Percentiles rank a stretch among this genome's conserved stretches.
Evolutionary conservation across 2,888 invertebrate genomes (phyloP).

Genomic region (Rhingia rostrata): DNA sequence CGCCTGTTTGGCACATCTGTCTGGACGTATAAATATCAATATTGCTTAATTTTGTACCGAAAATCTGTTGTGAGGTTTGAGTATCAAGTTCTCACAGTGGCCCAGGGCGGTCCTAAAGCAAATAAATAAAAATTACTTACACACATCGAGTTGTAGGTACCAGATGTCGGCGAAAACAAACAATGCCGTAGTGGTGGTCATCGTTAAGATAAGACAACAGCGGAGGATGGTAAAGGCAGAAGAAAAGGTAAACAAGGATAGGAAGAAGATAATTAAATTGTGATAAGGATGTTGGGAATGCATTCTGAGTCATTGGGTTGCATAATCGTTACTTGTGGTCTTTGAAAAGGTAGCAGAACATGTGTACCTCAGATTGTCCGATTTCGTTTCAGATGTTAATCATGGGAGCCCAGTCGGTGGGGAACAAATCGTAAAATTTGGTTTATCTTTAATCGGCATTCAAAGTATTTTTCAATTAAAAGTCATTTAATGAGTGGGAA

Average conservation of each 20-base stretch:
- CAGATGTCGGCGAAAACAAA: slow-evolving; percentile 41
- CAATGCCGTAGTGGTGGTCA: slow-evolving; percentile 29
- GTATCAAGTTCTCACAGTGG: slow-evolving; percentile 51
- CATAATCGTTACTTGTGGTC: not conserved
- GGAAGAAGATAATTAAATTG: not conserved
- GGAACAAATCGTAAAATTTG: no score
- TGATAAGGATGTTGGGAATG: slow-evolving; percentile 4
- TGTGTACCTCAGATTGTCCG: not conserved
- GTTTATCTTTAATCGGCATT: no score
- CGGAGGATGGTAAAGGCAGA: not conserved
- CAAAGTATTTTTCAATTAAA: no score
- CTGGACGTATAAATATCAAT: slow-evolving; percentile 21
- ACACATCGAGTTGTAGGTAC: slow-evolving; percentile 34
- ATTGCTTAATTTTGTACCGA: slow-evolving; percentile 51
- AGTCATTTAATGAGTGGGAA: no score
- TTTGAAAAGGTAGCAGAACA: not conserved
- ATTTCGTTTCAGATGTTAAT: no score
- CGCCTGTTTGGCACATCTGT: slow-evolving; percentile 66
- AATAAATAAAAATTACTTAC: slow-evolving; percentile 47
- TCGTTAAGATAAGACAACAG: not conserved
- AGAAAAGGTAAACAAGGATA: not conserved
- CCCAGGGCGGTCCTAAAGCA: slow-evolving; percentile 35
- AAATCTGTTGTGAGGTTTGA: slow-evolving; percentile 17
- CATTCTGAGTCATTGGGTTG: not conserved
- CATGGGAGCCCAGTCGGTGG: no score